Evolutionary conservation across 2,113 vertebrate species (phyloP).

Genomic region (Hemibagrus wyckioides): DNA sequence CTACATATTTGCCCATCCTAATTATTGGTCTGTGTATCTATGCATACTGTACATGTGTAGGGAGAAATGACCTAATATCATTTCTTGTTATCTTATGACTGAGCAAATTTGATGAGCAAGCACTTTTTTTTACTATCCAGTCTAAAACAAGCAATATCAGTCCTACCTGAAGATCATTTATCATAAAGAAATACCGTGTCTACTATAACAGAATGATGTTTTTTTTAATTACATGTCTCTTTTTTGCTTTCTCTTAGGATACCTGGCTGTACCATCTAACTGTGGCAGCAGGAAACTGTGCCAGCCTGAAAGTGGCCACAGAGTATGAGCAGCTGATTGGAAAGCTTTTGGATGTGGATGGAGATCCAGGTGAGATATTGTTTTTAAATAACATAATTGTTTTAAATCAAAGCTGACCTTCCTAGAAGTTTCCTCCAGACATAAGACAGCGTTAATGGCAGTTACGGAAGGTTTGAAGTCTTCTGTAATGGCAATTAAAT

Average conservation of each 20-base stretch:
- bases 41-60: neutral
- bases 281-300: constrained; percentile 79
- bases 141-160: neutral
- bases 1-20: too few relatives aligned
- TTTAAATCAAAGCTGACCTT: constrained; percentile 50
- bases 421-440: constrained; percentile 47
- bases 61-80: neutral
- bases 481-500: constrained; percentile 59
- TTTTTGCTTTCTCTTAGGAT: constrained; percentile 68
- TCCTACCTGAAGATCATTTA: neutral
- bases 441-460: constrained; percentile 64
- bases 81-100: neutral
- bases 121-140: neutral
- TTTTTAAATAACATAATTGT: constrained; percentile 24
- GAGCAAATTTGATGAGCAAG: neutral
- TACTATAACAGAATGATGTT: neutral
- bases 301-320: constrained; percentile 79
- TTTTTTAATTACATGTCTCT: neutral
- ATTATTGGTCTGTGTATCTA: neutral
- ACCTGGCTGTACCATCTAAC: constrained; percentile 88
- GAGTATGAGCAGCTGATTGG: constrained; percentile 82
- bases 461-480: constrained; percentile 32
- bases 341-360: constrained; percentile 82
- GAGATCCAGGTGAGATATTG: constrained; percentile 78
- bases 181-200: neutral